These are phyloP conservation scores for Eustalomyia histrio DNA, from an alignment of 2,888 invertebrate species.

Conservation along the genomic window DNA sequence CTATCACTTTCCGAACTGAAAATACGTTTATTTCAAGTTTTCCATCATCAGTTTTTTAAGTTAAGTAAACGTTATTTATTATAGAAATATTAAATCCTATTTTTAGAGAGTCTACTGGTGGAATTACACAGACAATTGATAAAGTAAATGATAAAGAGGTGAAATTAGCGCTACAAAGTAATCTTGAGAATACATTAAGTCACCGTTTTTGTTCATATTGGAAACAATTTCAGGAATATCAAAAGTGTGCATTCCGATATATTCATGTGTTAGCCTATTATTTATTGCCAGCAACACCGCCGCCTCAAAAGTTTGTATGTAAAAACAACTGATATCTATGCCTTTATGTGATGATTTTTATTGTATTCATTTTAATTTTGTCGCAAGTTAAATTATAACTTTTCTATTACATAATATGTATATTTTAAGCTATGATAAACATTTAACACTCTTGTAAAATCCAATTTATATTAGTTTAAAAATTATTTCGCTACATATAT, in stretches of 20 bases:
- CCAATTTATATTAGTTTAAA: neutral
- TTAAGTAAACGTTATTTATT: too few relatives aligned
- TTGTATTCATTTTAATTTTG: too few relatives aligned
- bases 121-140: neutral
- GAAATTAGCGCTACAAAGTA: slow-evolving; percentile 21
- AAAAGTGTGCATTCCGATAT: slow-evolving; percentile 53
- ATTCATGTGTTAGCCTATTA: slow-evolving; percentile 65
- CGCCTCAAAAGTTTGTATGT: slow-evolving; percentile 18
- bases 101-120: too few relatives aligned
- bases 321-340: neutral
- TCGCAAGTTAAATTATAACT: too few relatives aligned
- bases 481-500: neutral
- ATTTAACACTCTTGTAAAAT: neutral
- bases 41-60: too few relatives aligned
- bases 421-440: neutral
- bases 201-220: slow-evolving; percentile 60
- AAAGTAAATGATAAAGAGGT: slow-evolving; percentile 41
- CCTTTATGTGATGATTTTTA: neutral
- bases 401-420: neutral
- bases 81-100: too few relatives aligned
- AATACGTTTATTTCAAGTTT: too few relatives aligned
- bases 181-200: slow-evolving; percentile 50
- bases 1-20: too few relatives aligned
- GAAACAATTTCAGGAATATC: slow-evolving; percentile 50
- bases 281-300: slow-evolving; percentile 69